Percentiles rank a stretch among this genome's conserved stretches.
Conservation (phyloP, 2,113 vertebrate species). For the Sturnira hondurensis region DNA sequence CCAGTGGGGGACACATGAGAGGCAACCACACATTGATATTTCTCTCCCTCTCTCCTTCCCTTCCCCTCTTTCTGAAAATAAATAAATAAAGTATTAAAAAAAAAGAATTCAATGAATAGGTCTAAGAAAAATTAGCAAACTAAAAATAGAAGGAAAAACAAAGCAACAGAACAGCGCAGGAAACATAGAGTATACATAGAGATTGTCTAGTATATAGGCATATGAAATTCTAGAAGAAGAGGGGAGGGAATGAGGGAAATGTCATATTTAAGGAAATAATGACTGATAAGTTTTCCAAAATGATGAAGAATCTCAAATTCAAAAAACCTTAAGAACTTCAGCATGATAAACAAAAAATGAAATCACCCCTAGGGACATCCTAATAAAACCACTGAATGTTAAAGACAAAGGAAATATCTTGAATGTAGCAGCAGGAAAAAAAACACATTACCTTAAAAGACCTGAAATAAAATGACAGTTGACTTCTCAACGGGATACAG, state of each 20-base stretch:
- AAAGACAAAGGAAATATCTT: neutral
- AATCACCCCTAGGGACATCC: neutral
- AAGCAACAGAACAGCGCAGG: neutral
- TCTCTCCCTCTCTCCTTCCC: too few relatives aligned
- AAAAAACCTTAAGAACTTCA: neutral
- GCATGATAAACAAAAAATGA: neutral
- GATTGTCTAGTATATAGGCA: neutral
- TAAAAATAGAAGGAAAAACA: neutral
- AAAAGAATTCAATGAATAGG: neutral
- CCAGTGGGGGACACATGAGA: too few relatives aligned
- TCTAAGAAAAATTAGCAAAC: neutral
- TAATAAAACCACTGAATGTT: neutral
- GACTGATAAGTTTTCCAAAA: neutral
- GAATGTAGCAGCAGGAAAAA: neutral
- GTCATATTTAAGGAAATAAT: neutral
- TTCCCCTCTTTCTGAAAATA: too few relatives aligned
- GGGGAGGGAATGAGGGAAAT: neutral
- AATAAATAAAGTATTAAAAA: too few relatives aligned
- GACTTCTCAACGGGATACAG: neutral
- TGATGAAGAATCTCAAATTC: neutral
- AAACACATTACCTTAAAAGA: neutral
- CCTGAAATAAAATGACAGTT: neutral
- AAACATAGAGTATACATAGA: neutral
- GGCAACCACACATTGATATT: too few relatives aligned
- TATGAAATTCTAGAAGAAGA: neutral